phyloP scores from a whole-genome alignment of 92 coral and sea anemone species.

The Meandrina meandrites region DNA sequence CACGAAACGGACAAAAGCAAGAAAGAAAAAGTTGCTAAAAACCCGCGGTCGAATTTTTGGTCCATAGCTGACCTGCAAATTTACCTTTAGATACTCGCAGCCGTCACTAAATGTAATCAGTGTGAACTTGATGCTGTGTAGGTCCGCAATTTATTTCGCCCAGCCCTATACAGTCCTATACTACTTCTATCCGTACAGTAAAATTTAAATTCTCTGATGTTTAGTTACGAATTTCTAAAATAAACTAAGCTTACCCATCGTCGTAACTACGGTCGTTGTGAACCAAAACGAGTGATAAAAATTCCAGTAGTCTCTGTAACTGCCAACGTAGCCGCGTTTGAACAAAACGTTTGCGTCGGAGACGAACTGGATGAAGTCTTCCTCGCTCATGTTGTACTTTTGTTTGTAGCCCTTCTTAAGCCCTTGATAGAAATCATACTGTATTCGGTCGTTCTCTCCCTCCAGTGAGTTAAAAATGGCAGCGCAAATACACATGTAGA shows the following conservation, averaged over 20 bases:
- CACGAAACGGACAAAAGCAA: not conserved
- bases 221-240: not conserved
- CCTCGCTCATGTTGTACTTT: constrained; percentile 72
- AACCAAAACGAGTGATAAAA: constrained; percentile 94
- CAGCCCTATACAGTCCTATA: not conserved
- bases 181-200: too few species aligned
- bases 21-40: too few species aligned
- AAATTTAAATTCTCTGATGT: not conserved
- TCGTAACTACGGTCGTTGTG: constrained; percentile 75
- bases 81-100: not conserved
- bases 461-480: constrained; percentile 68
- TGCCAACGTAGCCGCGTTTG: constrained; percentile 57
- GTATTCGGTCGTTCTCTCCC: constrained; percentile 47
- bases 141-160: not conserved
- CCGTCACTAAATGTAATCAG: too few species aligned
- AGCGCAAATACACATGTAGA: constrained; percentile 69
- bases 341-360: constrained; percentile 53
- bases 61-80: too few species aligned
- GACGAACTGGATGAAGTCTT: constrained; percentile 55
- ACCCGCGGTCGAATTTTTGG: too few species aligned
- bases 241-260: constrained; percentile 71
- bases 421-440: constrained; percentile 48
- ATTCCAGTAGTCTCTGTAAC: constrained; percentile 72
- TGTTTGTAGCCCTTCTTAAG: constrained; percentile 36
- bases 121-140: too few species aligned